These are phyloP conservation scores for Lates japonicus DNA, from an alignment of 2,797 vertebrate genomes.

Conservation along the genomic window DNA sequence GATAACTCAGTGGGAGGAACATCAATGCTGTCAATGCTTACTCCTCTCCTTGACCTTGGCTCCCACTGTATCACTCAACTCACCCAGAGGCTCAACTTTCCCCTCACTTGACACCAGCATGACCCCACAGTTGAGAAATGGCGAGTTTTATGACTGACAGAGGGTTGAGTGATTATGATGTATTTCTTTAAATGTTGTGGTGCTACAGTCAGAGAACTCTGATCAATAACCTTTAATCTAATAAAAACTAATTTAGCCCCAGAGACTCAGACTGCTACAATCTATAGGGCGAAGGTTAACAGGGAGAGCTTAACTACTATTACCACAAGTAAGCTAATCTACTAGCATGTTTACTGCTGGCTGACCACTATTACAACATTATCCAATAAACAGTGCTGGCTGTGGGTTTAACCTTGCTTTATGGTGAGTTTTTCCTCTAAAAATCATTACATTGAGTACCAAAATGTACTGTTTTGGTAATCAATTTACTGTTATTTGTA, in stretches of 20 bases:
- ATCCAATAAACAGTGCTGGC: not conserved
- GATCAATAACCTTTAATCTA: not conserved
- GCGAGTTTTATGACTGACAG: constrained; percentile 4
- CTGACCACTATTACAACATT: not conserved
- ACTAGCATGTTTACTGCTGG: too few relatives aligned
- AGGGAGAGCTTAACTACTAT: not conserved
- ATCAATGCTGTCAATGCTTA: constrained; percentile 67
- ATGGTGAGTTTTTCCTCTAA: not conserved
- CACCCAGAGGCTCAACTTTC: constrained; percentile 36
- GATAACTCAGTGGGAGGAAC: constrained; percentile 74
- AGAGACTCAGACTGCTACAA: not conserved
- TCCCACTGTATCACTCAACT: constrained; percentile 55
- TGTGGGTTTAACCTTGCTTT: not conserved
- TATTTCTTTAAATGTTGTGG: not conserved
- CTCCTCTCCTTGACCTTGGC: constrained; percentile 74
- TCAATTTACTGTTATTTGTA: too few relatives aligned
- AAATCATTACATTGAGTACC: too few relatives aligned
- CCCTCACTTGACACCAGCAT: constrained; percentile 29
- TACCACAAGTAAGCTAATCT: too few relatives aligned
- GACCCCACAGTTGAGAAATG: constrained; percentile 26
- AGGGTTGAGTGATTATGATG: constrained; percentile 19
- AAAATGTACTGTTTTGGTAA: not conserved
- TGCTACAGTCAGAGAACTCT: constrained; percentile 9
- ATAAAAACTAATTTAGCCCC: not conserved
- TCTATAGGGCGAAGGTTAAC: not conserved